Percentiles rank a stretch among this genome's conserved stretches.
Conservation (phyloP, 1,140 invertebrate genomes). For the Bombus pyrosoma region DNA sequence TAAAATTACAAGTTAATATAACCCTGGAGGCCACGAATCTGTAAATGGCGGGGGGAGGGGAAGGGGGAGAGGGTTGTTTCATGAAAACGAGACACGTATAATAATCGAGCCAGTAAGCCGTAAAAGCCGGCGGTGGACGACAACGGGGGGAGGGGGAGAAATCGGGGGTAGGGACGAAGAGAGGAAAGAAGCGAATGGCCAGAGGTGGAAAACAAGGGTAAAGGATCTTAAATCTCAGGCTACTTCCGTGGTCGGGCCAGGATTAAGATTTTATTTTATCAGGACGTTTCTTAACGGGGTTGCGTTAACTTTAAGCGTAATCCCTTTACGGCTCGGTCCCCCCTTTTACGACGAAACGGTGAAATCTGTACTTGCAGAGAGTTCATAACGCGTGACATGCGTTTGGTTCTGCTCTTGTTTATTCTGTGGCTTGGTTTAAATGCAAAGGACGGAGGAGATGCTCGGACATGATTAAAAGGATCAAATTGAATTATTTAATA, state of each 20-base stretch:
- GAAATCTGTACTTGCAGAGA: conserved; percentile 53
- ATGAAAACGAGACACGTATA: conserved; percentile 49
- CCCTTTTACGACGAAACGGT: conserved; percentile 70
- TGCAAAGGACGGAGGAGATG: too few species aligned
- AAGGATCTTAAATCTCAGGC: conserved; percentile 72
- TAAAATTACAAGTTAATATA: conserved; percentile 30
- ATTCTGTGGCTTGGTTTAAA: too few species aligned
- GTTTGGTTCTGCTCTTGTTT: conserved; percentile 22
- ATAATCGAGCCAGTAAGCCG: conserved; percentile 53
- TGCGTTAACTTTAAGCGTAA: conserved; percentile 75
- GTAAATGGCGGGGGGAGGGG: not conserved
- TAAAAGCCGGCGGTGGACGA: conserved; percentile 41
- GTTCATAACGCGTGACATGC: conserved; percentile 28
- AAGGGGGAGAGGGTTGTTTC: not conserved
- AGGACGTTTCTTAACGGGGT: conserved; percentile 64
- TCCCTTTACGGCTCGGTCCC: conserved; percentile 71
- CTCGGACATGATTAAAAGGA: not conserved
- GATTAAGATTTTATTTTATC: conserved; percentile 80
- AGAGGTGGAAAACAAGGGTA: conserved; percentile 49
- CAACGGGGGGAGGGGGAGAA: conserved; percentile 12
- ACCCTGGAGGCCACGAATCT: not conserved
- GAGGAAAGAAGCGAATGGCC: conserved; percentile 18
- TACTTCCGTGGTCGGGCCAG: conserved; percentile 58
- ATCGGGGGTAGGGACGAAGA: not conserved
- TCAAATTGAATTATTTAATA: too few species aligned